Evolutionary conservation across 2,797 vertebrate genomes (phyloP).

Genomic region (Buceros bicornis): DNA sequence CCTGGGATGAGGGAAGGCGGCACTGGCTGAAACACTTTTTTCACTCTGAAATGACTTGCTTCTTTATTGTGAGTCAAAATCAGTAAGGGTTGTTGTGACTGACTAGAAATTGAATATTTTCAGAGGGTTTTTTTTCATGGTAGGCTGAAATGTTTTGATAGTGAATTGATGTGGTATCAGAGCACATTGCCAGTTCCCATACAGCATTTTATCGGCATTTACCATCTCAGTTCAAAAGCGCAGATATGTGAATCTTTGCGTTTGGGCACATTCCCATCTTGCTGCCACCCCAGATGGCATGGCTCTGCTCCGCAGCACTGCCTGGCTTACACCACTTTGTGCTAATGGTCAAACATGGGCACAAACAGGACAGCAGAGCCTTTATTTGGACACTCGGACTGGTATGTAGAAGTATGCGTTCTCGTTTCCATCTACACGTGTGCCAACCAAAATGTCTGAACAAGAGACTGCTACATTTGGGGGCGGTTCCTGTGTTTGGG

Average conservation of each 20-base stretch:
- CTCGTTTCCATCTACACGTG: not conserved
- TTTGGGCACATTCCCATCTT: not conserved
- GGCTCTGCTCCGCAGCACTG: not conserved
- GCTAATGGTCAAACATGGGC: constrained; percentile 44
- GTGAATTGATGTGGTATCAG: not conserved
- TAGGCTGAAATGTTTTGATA: constrained; percentile 10
- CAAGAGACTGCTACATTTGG: not conserved
- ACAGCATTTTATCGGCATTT: not conserved
- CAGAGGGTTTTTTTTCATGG: not conserved
- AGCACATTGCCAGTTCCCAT: fast-evolving
- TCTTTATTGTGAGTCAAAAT: not conserved
- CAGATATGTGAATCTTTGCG: not conserved
- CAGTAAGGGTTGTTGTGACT: not conserved
- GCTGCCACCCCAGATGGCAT: not conserved
- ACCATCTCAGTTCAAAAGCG: not conserved
- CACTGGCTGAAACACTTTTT: not conserved
- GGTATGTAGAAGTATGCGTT: not conserved
- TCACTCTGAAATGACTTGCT: not conserved
- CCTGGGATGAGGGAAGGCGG: not conserved
- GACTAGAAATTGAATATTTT: not conserved
- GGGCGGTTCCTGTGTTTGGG: not conserved
- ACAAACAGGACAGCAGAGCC: not conserved
- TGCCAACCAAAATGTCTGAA: constrained; percentile 25
- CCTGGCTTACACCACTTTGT: not conserved
- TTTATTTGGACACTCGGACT: not conserved